phyloP scores from a whole-genome alignment of 1,140 invertebrate species.

The Maniola jurtina region DNA sequence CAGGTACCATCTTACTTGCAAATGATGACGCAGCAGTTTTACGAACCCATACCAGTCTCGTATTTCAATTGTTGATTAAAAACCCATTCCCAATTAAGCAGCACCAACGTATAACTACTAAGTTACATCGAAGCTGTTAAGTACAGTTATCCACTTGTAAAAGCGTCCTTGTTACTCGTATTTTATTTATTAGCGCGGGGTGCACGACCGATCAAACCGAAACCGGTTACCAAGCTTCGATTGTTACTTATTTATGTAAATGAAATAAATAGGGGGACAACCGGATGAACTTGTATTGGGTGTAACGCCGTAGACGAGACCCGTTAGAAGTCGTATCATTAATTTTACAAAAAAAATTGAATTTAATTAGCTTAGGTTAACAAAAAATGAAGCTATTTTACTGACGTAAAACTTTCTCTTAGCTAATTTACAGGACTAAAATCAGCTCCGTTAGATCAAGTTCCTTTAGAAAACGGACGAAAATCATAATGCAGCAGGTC shows the following conservation, averaged over 20 bases:
- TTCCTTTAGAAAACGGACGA: too few relatives aligned
- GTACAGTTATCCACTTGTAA: slow-evolving; percentile 19
- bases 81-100: slow-evolving; percentile 6
- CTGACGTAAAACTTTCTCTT: too few relatives aligned
- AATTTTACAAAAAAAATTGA: slow-evolving; percentile 9
- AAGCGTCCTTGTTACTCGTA: slow-evolving; percentile 12
- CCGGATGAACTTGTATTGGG: slow-evolving; percentile 25
- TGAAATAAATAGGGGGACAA: slow-evolving; percentile 28
- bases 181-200: slow-evolving; percentile 24
- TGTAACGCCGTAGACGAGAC: slow-evolving; percentile 12
- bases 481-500: too few relatives aligned
- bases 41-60: background rate
- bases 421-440: too few relatives aligned
- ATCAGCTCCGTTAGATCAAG: too few relatives aligned
- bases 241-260: slow-evolving; percentile 29
- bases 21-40: background rate
- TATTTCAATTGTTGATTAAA: slow-evolving; percentile 4
- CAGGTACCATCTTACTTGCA: background rate
- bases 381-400: background rate
- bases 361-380: background rate
- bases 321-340: slow-evolving; percentile 22
- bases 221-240: slow-evolving; percentile 26
- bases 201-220: slow-evolving; percentile 35
- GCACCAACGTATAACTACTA: slow-evolving; percentile 4
- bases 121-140: slow-evolving; percentile 18